Percentiles rank a stretch among this genome's conserved stretches.
These are phyloP conservation scores for Drosophila kuntzei DNA, from an alignment of 2,888 invertebrate genomes.

Conservation along the genomic window DNA sequence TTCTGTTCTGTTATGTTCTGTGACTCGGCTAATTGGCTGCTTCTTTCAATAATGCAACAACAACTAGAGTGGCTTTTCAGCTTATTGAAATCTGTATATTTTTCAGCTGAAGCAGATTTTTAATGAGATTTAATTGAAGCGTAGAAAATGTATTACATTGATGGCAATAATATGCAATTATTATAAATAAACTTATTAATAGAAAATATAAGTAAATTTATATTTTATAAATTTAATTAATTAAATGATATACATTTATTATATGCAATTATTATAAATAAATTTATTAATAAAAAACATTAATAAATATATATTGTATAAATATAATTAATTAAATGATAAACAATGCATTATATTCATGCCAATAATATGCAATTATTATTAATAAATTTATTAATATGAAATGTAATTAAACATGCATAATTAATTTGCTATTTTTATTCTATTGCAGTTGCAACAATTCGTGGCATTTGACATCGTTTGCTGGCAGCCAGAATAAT, in stretches of 20 bases:
- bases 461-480: constrained; percentile 39
- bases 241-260: no score
- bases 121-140: neutral
- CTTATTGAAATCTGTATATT: neutral
- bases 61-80: neutral
- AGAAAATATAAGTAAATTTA: neutral
- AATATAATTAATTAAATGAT: neutral
- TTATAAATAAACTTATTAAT: no score
- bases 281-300: no score
- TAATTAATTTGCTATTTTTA: constrained; percentile 11
- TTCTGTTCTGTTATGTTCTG: no score
- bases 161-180: neutral
- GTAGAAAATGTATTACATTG: neutral
- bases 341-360: neutral
- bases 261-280: no score
- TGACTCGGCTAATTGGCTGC: constrained; percentile 31
- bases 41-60: neutral
- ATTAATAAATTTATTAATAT: neutral
- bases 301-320: no score
- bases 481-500: constrained; percentile 57
- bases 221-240: no score
- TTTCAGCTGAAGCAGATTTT: neutral
- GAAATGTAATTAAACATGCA: neutral
- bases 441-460: constrained; percentile 47
- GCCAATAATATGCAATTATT: neutral